Percentiles rank a stretch among this genome's conserved stretches.
These are phyloP conservation scores for Dasysyrphus tricinctus DNA, from an alignment of 2,888 invertebrate species.

Conservation along the genomic window DNA sequence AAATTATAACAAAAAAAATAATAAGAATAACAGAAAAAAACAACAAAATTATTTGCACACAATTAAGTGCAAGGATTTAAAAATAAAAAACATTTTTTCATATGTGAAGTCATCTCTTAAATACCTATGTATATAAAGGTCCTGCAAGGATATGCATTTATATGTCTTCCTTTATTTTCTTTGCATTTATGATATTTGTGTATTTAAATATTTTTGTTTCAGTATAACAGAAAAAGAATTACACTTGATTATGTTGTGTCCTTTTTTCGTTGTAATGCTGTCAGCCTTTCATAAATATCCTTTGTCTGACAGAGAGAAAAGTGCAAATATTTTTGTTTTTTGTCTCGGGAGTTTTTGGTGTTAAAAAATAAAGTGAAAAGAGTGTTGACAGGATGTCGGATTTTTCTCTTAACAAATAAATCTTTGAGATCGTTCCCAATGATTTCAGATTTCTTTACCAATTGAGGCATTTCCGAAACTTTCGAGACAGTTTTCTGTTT, in stretches of 20 bases:
- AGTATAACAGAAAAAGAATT: conserved; percentile 35
- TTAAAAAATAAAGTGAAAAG: conserved; percentile 2
- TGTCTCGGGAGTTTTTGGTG: background rate
- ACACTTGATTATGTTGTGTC: conserved; percentile 64
- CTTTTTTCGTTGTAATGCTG: conserved; percentile 54
- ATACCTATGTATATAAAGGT: conserved; percentile 56
- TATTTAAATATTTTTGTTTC: conserved; percentile 1
- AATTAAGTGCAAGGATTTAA: conserved; percentile 73
- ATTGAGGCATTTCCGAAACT: background rate
- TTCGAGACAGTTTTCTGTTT: background rate
- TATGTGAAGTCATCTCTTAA: conserved; percentile 70
- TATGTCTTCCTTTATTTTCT: conserved; percentile 40
- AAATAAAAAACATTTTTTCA: conserved; percentile 38
- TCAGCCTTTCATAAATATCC: conserved; percentile 60
- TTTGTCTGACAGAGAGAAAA: conserved; percentile 4
- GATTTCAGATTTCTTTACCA: background rate
- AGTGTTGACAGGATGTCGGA: conserved; percentile 10
- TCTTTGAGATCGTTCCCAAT: background rate
- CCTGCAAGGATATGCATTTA: conserved; percentile 71
- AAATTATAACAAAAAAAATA: conserved; percentile 31
- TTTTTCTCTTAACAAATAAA: conserved; percentile 8
- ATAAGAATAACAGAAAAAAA: conserved; percentile 16
- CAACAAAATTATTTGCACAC: conserved; percentile 61
- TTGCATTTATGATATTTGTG: conserved; percentile 15
- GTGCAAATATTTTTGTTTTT: conserved; percentile 1